Evolutionary conservation across 1,140 invertebrate genomes (phyloP).

Genomic region (Heterodera carotae): DNA sequence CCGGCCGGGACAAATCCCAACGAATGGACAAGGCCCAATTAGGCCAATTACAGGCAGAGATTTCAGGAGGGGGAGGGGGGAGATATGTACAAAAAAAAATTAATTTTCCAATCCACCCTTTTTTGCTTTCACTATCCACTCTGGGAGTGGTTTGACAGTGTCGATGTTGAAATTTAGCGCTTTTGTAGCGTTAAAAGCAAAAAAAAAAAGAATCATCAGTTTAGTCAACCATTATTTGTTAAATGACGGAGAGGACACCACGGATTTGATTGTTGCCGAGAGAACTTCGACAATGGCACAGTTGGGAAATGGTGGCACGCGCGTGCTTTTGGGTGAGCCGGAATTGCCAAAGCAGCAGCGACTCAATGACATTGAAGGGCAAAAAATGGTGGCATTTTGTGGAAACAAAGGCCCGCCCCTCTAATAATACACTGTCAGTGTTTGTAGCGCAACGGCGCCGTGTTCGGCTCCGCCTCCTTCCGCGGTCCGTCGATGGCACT

Average conservation of each 20-base stretch:
- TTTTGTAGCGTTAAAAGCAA: no score
- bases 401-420: not conserved
- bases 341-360: not conserved
- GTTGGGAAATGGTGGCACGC: no score
- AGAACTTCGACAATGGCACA: not conserved
- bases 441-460: not conserved
- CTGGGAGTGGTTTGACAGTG: no score
- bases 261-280: not conserved
- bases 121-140: no score
- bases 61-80: not conserved
- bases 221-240: conserved; percentile 32
- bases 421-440: not conserved
- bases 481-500: not conserved
- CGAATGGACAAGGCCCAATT: no score
- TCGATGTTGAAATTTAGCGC: no score
- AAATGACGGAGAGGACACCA: not conserved
- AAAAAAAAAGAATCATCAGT: not conserved
- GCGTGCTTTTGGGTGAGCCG: no score
- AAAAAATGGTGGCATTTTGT: not conserved
- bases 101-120: no score
- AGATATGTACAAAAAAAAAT: no score
- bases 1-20: no score
- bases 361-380: not conserved
- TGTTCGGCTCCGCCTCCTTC: not conserved
- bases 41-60: no score